Evolutionary conservation across 1,140 invertebrate species (phyloP).

Genomic region (Helicoverpa armigera): DNA sequence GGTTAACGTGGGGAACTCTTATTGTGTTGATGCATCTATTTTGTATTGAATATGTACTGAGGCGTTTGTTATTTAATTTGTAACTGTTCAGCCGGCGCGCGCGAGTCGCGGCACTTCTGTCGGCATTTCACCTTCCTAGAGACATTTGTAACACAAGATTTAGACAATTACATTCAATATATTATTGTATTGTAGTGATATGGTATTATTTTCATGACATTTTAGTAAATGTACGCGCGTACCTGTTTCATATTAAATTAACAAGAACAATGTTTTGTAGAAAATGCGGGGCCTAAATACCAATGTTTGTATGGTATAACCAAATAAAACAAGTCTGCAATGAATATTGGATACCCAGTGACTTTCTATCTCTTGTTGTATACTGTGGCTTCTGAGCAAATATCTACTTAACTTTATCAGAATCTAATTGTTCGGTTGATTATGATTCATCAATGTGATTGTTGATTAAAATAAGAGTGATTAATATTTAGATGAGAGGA

Average conservation of each 20-base stretch:
- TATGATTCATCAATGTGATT: not conserved
- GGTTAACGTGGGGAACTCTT: constrained; percentile 62
- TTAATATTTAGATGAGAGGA: not conserved
- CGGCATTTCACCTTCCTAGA: constrained; percentile 70
- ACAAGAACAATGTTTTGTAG: constrained; percentile 64
- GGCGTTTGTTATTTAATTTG: constrained; percentile 38
- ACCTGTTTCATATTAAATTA: constrained; percentile 74
- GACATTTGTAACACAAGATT: constrained; percentile 64
- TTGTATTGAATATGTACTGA: constrained; percentile 43
- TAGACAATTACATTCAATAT: constrained; percentile 68
- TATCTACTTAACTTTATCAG: constrained; percentile 12
- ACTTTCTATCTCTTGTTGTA: constrained; percentile 40
- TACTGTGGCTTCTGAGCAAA: constrained; percentile 19
- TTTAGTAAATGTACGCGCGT: constrained; percentile 80
- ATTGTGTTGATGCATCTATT: constrained; percentile 59
- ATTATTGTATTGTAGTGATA: constrained; percentile 61
- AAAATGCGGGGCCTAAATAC: constrained; percentile 75
- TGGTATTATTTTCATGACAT: constrained; percentile 74
- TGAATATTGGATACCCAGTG: constrained; percentile 57
- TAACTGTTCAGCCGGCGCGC: constrained; percentile 12
- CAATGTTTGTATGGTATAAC: constrained; percentile 56
- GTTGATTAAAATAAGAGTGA: not conserved
- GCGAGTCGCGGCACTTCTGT: not conserved
- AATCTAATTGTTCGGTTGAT: constrained; percentile 3
- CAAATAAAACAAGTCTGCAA: constrained; percentile 44